Base-by-base conservation (phyloP, 2,797 vertebrate species). In the Lutjanus argentimaculatus region DNA sequence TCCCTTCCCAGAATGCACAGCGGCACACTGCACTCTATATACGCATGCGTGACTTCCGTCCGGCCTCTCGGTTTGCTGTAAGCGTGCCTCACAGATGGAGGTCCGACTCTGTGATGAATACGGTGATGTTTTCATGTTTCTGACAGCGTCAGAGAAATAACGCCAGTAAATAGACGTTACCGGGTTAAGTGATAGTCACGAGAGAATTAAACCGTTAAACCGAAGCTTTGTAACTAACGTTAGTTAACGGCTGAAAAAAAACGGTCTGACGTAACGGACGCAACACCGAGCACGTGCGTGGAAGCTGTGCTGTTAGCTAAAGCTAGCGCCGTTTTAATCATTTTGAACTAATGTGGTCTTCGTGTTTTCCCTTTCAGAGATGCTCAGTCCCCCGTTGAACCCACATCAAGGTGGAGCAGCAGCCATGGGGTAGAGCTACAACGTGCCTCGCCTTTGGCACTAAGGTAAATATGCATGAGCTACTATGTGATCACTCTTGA, bases 1-100 rank as follows among this genome's bases (percentile, higher is more conserved):
- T 75, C 48, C 1, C 12, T 66, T 72, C 90, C 91, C 91, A 89
- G 2, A 77, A 91, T 89, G 71, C 91, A 74, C 19, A 21, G 89
- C 89, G 88, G n/a, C 46, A 36, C 0, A 1, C 12, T 36, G 2
- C 0, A 0, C 7, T 46, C 6, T 61, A 89, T 86, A 89, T 70
- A 2, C 0, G 0, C 0, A 0, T 0, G 61, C 6, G 5, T 2
- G 8, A 15, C 74, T 19, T 71, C 75, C 65, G 21, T 0, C 17
- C 77, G 0, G 1, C 0, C 88, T 88, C 25, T 91, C 11, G 7
- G 1, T 36, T 6, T 6, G 3, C 14, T 0, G 0, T 14, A 22
- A 0, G 1, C 46, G 48, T 48, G 56, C 5, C 0, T 0, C 0
- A 0, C 0, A 0, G 0, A 0, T 0, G 0, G 1, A 0, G 0